Conservation (phyloP, 2,888 invertebrate species). For the Drosophila algonquin region DNA sequence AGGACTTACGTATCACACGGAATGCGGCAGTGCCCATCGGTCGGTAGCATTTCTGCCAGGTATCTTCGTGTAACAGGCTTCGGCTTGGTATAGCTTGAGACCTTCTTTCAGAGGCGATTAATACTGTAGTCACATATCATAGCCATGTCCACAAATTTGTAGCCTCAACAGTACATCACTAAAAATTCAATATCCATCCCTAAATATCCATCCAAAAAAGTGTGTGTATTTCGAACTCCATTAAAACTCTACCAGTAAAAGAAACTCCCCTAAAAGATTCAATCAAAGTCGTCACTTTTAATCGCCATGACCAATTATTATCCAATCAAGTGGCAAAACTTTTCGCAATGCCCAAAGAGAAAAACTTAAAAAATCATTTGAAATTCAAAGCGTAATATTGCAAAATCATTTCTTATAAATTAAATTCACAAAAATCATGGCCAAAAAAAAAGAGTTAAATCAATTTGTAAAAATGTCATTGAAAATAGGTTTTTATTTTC, state of each 20-base stretch:
- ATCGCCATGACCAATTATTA: constrained; percentile 7
- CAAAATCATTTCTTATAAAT: constrained; percentile 4
- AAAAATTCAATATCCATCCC: neutral
- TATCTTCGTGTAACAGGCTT: too few species aligned
- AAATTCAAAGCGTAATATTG: neutral
- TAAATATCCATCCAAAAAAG: neutral
- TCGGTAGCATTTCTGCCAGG: too few species aligned
- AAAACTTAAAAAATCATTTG: neutral
- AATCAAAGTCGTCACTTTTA: neutral
- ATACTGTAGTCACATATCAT: too few species aligned
- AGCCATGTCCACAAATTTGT: too few species aligned
- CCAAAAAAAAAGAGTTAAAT: neutral
- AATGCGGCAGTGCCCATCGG: neutral
- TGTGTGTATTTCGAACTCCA: too few species aligned
- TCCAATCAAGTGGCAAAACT: neutral
- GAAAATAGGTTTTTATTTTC: neutral
- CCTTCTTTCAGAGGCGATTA: too few species aligned
- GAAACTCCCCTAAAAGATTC: neutral
- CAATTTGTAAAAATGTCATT: constrained; percentile 1
- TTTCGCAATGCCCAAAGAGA: neutral
- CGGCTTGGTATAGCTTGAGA: too few species aligned
- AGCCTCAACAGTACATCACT: too few species aligned
- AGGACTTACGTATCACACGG: too few species aligned
- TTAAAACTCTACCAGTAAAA: neutral
- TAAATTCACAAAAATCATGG: neutral